These are phyloP conservation scores for Cephalotes varians DNA, from an alignment of 2,888 invertebrate species.

Conservation along the genomic window DNA sequence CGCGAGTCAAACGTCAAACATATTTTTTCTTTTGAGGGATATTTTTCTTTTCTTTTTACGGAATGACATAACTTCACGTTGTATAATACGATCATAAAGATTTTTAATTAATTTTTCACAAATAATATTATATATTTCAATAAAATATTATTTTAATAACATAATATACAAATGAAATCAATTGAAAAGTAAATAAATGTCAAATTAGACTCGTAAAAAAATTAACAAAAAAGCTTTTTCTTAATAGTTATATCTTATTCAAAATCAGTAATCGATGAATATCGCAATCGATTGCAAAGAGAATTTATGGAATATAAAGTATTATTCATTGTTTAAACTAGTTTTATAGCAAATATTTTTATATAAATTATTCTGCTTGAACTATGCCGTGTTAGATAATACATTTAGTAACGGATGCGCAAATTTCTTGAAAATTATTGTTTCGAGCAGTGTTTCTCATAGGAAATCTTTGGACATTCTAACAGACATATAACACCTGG, in stretches of 20 bases:
- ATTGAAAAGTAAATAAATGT: not conserved
- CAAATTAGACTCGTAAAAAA: not conserved
- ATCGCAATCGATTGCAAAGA: not conserved
- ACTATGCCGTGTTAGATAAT: not conserved
- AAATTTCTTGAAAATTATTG: slow-evolving; percentile 41
- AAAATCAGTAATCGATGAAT: not conserved
- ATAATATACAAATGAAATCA: not conserved
- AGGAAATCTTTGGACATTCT: slow-evolving; percentile 64
- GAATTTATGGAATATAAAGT: not conserved
- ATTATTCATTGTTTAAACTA: not conserved
- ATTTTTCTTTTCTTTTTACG: not conserved
- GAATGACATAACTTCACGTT: not conserved
- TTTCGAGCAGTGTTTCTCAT: not conserved
- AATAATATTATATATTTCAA: not conserved
- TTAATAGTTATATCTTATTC: not conserved
- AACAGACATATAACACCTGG: slow-evolving; percentile 77
- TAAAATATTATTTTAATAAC: not conserved
- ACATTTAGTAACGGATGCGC: not conserved
- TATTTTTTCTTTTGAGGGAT: not conserved
- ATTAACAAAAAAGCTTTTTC: not conserved
- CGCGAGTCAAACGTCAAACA: slow-evolving; percentile 5
- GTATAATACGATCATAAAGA: not conserved
- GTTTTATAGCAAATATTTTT: not conserved
- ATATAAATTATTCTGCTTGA: not conserved
- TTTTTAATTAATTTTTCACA: not conserved